A percentile compares a stretch with the other conserved stretches of the same genome.
phyloP scores from a whole-genome alignment of 2,797 vertebrate genomes.

The Bradypodion ventrale region DNA sequence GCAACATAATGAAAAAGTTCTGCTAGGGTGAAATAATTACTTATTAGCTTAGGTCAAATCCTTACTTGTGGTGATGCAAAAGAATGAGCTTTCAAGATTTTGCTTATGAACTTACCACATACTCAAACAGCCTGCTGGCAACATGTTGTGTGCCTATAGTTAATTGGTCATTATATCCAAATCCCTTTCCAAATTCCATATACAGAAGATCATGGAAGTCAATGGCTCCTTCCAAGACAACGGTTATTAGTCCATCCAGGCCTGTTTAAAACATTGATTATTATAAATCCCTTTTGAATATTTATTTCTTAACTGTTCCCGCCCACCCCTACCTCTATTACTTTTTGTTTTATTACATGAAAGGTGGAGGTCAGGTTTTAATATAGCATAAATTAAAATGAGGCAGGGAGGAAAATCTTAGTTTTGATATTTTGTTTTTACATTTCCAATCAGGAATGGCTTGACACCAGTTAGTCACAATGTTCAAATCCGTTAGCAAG shows the following conservation, averaged over 20 bases:
- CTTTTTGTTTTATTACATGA: neutral
- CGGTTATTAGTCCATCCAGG: slow-evolving; percentile 69
- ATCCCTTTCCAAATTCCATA: slow-evolving; percentile 73
- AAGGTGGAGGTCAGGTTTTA: neutral
- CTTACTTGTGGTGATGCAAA: neutral
- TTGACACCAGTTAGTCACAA: neutral
- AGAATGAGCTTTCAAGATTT: neutral
- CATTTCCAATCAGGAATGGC: neutral
- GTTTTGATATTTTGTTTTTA: neutral
- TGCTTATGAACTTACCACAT: slow-evolving; percentile 65
- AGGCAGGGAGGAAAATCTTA: no score
- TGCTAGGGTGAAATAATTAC: neutral
- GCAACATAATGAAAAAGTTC: no score
- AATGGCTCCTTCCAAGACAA: slow-evolving; percentile 61
- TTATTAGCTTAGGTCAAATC: neutral
- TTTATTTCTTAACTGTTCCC: neutral
- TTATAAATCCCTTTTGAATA: neutral
- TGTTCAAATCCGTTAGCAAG: neutral
- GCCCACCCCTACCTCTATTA: neutral
- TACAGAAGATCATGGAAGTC: slow-evolving; percentile 50
- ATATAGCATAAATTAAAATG: neutral
- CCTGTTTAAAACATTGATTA: slow-evolving; percentile 50
- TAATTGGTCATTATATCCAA: slow-evolving; percentile 67
- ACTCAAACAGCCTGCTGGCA: slow-evolving; percentile 55
- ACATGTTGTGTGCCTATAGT: slow-evolving; percentile 66